Percentiles rank a stretch among this genome's conserved stretches.
Conservation (phyloP, 2,888 invertebrate species). For the Chouioia cunea region DNA sequence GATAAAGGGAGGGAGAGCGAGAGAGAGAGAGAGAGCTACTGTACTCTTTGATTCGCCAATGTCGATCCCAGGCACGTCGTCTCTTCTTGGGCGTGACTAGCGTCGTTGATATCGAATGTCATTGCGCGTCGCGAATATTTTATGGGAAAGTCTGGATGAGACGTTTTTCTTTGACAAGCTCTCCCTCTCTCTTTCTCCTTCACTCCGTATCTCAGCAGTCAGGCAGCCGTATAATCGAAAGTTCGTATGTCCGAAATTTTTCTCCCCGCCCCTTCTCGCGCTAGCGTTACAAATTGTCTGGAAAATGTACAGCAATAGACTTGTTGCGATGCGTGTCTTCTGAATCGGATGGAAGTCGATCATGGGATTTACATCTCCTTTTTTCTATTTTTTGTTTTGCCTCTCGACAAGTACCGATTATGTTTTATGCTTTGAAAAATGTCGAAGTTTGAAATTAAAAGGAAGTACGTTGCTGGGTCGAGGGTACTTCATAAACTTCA, state of each 20-base stretch:
- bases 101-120: constrained; percentile 50
- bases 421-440: no score
- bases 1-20: constrained; percentile 1
- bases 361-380: no score
- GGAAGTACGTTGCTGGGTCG: no score
- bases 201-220: background rate
- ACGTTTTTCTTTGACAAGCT: constrained; percentile 20
- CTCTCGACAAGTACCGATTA: no score
- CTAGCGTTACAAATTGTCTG: constrained; percentile 39
- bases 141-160: constrained; percentile 45
- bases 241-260: constrained; percentile 4
- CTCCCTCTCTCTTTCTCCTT: background rate
- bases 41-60: constrained; percentile 40
- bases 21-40: background rate
- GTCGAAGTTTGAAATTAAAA: no score
- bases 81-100: constrained; percentile 47
- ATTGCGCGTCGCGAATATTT: constrained; percentile 49
- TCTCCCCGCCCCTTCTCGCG: constrained; percentile 1
- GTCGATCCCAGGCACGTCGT: constrained; percentile 44
- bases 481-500: no score
- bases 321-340: no score
- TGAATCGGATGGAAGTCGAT: no score
- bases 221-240: constrained; percentile 22
- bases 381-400: no score
- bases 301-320: constrained; percentile 12